Conservation (phyloP, 2,113 vertebrate species). For the Turdus rufiventris region DNA sequence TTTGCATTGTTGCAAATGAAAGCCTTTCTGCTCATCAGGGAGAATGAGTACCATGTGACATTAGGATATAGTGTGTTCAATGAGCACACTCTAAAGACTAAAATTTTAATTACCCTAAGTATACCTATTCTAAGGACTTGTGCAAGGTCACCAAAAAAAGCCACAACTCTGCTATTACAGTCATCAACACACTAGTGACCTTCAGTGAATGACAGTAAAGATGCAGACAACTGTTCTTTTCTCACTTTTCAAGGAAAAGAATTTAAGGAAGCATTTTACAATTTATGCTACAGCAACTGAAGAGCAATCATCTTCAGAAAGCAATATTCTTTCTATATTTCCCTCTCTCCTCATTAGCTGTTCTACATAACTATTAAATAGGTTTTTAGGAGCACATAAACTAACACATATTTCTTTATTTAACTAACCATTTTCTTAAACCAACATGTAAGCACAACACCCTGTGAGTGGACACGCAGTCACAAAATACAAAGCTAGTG, state of each 20-base stretch:
- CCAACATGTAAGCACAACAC: not conserved
- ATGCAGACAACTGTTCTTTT: not conserved
- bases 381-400: not conserved
- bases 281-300: not conserved
- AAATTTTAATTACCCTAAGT: not conserved
- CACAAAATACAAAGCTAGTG: not conserved
- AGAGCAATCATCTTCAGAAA: not conserved
- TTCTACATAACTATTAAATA: not conserved
- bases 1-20: not conserved
- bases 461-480: accelerated
- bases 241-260: not conserved
- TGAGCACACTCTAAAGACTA: not conserved
- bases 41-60: not conserved
- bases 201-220: not conserved
- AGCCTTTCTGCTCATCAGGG: not conserved
- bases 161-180: not conserved
- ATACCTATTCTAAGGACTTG: not conserved
- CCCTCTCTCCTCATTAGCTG: not conserved
- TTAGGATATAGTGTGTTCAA: not conserved
- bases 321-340: not conserved
- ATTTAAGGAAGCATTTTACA: not conserved
- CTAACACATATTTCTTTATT: not conserved
- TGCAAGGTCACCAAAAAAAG: not conserved
- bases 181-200: not conserved
- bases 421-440: not conserved